phyloP scores from a whole-genome alignment of 2,797 vertebrate species.

The Acanthurus leucopareius region DNA sequence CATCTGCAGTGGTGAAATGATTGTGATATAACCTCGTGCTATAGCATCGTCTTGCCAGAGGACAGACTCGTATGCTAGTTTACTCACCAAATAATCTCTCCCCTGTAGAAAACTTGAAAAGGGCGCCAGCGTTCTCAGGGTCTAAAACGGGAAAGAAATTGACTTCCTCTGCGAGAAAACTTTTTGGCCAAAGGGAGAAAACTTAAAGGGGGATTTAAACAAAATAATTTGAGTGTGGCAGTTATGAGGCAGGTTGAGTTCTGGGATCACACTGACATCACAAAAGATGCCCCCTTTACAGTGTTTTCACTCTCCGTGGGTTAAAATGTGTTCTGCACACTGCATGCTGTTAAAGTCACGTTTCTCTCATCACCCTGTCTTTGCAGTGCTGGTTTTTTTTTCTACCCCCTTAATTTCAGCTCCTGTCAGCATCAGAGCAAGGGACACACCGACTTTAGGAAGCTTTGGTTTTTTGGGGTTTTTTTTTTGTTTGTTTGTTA shows the following conservation, averaged over 20 bases:
- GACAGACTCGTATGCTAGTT: slow-evolving; percentile 18
- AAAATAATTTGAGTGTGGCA: background rate
- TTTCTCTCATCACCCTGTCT: slow-evolving; percentile 6
- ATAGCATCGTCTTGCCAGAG: background rate
- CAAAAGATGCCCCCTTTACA: slow-evolving; percentile 16
- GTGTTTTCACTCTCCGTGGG: slow-evolving; percentile 16
- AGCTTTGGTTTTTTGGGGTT: background rate
- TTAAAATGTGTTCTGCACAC: slow-evolving; percentile 19
- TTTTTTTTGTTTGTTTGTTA: background rate
- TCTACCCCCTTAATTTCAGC: background rate
- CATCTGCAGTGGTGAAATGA: slow-evolving; percentile 20
- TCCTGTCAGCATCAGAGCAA: slow-evolving; percentile 26
- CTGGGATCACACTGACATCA: slow-evolving; percentile 22
- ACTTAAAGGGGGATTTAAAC: slow-evolving; percentile 2
- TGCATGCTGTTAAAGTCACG: slow-evolving; percentile 40
- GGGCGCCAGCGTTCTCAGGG: slow-evolving; percentile 66
- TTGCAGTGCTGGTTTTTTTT: background rate
- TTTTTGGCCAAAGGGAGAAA: slow-evolving; percentile 50
- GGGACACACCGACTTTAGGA: slow-evolving; percentile 4
- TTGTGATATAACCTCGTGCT: slow-evolving; percentile 28
- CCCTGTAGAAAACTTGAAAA: slow-evolving; percentile 46
- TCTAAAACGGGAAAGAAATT: slow-evolving; percentile 54
- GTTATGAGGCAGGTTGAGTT: slow-evolving; percentile 3
- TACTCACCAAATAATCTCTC: slow-evolving; percentile 35
- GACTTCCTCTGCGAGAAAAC: slow-evolving; percentile 39